Percentiles rank a stretch among this genome's conserved stretches.
Evolutionary conservation across 2,888 invertebrate species (phyloP).

Genomic region (Herminia tarsipennalis): DNA sequence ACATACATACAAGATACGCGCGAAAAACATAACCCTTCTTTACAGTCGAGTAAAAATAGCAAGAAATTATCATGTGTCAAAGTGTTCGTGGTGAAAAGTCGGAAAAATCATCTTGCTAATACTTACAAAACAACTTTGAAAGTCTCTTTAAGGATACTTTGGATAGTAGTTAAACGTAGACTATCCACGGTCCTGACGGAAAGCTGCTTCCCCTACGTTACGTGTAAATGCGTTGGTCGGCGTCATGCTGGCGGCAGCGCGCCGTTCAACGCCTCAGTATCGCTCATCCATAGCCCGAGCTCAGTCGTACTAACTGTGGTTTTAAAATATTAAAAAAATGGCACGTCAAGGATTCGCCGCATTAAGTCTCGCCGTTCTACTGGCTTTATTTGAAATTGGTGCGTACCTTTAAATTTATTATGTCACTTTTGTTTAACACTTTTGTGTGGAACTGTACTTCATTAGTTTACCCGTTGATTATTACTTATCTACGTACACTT

Average conservation of each 20-base stretch:
- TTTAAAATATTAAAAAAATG: conserved; percentile 55
- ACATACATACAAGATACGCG: no score
- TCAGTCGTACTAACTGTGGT: conserved; percentile 51
- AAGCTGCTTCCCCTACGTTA: conserved; percentile 49
- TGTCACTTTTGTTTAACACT: conserved; percentile 11
- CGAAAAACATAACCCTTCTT: no score
- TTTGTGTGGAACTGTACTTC: conserved; percentile 29
- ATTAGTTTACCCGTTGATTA: conserved; percentile 14
- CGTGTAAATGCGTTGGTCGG: conserved; percentile 70
- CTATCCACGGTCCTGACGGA: conserved; percentile 17
- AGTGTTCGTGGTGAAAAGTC: no score
- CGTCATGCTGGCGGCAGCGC: conserved; percentile 67
- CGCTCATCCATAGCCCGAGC: conserved; percentile 52
- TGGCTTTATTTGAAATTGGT: conserved; percentile 75
- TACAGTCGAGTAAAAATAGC: no score
- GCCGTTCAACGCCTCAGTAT: conserved; percentile 60
- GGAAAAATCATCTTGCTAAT: no score
- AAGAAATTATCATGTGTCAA: no score
- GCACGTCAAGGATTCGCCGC: conserved; percentile 62
- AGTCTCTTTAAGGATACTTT: not conserved
- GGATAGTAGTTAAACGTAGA: not conserved
- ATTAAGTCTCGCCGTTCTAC: conserved; percentile 64
- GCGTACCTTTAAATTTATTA: conserved; percentile 42
- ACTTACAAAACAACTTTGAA: no score
- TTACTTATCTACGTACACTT: conserved; percentile 10